Evolutionary conservation across 64 coral and sea anemone species (phyloP).

Genomic region (Porites australiensis): DNA sequence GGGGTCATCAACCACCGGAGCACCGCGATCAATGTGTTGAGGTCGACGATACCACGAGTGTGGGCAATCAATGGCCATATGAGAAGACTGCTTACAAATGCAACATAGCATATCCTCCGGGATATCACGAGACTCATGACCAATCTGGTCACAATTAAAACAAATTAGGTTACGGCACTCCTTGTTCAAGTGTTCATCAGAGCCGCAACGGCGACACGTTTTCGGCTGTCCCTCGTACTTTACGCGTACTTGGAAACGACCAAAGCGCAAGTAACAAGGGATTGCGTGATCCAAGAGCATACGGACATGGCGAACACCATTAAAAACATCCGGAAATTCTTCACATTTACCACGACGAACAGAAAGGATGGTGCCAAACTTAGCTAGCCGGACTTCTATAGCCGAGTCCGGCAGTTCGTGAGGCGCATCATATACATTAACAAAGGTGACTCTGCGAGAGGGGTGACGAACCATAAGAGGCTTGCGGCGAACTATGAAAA

Average conservation of each 20-base stretch:
- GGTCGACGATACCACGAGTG: neutral
- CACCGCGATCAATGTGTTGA: too few relatives aligned
- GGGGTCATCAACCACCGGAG: too few relatives aligned
- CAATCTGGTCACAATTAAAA: neutral
- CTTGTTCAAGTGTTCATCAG: neutral
- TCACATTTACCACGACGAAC: neutral
- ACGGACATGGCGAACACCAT: neutral
- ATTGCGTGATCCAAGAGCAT: neutral
- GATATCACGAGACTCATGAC: neutral
- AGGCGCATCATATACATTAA: neutral
- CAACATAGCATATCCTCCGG: neutral
- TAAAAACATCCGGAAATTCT: neutral
- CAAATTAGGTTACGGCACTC: neutral
- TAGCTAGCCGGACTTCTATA: neutral
- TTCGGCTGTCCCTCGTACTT: neutral
- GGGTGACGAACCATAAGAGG: neutral
- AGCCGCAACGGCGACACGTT: neutral
- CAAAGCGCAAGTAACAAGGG: neutral
- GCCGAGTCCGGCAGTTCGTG: neutral
- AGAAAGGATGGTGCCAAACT: neutral
- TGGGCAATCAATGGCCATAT: neutral
- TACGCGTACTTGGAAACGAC: neutral
- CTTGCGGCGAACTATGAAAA: neutral
- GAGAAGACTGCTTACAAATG: neutral
- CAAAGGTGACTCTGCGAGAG: neutral